phyloP scores from a whole-genome alignment of 2,797 vertebrate genomes.

The Tamandua tetradactyla region DNA sequence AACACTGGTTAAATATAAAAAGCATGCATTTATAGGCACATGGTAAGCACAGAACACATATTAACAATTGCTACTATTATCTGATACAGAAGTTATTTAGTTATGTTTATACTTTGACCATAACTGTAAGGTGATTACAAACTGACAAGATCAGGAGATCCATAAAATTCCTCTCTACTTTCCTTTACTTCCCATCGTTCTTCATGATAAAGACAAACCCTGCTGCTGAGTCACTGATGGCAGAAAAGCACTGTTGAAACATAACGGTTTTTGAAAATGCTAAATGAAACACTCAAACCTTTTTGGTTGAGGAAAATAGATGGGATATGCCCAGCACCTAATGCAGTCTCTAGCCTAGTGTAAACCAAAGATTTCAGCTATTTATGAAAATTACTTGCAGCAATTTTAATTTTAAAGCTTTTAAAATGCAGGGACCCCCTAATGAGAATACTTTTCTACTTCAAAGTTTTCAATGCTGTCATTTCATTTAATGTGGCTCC shows the following conservation, averaged over 20 bases:
- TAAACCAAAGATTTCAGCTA: conserved; percentile 61
- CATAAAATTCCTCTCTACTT: not conserved
- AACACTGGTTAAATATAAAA: not conserved
- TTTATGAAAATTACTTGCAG: conserved; percentile 65
- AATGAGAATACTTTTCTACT: conserved; percentile 60
- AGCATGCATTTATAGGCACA: not conserved
- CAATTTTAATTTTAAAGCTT: conserved; percentile 72
- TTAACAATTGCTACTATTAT: not conserved
- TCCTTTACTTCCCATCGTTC: not conserved
- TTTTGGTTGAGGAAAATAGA: conserved; percentile 61
- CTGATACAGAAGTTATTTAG: not conserved
- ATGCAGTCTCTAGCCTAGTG: conserved; percentile 41
- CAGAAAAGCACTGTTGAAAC: conserved; percentile 31
- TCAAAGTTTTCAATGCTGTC: conserved; percentile 64
- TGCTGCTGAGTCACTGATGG: conserved; percentile 36
- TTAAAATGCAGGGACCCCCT: conserved; percentile 63
- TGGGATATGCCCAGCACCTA: conserved; percentile 47
- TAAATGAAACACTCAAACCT: conserved; percentile 62
- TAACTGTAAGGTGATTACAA: not conserved
- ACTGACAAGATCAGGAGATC: not conserved
- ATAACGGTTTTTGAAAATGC: conserved; percentile 59
- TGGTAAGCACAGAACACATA: not conserved
- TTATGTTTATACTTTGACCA: not conserved
- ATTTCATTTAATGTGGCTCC: conserved; percentile 60
- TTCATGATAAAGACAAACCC: not conserved